Evolutionary conservation across 1,140 invertebrate genomes (phyloP), one percentile per base, ranked within the genome.

Genomic region (Aphis craccivora): DNA sequence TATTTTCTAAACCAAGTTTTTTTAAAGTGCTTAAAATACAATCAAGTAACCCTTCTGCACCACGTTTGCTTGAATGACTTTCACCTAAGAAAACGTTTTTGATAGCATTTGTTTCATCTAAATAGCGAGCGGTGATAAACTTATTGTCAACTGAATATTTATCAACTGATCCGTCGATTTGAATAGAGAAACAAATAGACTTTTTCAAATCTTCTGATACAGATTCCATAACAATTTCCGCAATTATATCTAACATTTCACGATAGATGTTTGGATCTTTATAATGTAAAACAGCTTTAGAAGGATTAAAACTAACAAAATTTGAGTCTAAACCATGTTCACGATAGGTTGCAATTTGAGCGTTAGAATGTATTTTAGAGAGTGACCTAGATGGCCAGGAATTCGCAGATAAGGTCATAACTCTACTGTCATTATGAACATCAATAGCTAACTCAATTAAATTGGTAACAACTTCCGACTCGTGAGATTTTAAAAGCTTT

Each of bases 261-360:
- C 48, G 48, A 48, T 48, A 48, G 48, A 51, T 84, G 14, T 48
- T 45, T 23, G 93, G 84, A 87, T 93, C 89, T 89, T 83, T 93
- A 45, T 93, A 91, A 23, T 91, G 51, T 48, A 48, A 48, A 18
- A 48, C 20, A 60, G 90, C 23, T 30, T 8, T 4, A 37, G 90
- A 91, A 60, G 51, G 53, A 30, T 60, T 90, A 91, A 91, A 91
- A 40, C 37, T 30, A 60, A 25, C 25, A 93, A 87, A 93, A 40
- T 6, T 35, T 55, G 93, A 89, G 18, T 48, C n/a, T 43, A 93
- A 93, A 60, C 93, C 93, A 90, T 93, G n/a, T 40, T 93, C 93
- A 43, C 22, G 20, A 83, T 93, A 93, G 22, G 40, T 45, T 40
- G 81, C 18, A 93, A 93, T 93, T 93, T 93, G 93, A 60, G n/a